phyloP scores from a whole-genome alignment of 1,140 invertebrate species.

The Acromyrmex heyeri region DNA sequence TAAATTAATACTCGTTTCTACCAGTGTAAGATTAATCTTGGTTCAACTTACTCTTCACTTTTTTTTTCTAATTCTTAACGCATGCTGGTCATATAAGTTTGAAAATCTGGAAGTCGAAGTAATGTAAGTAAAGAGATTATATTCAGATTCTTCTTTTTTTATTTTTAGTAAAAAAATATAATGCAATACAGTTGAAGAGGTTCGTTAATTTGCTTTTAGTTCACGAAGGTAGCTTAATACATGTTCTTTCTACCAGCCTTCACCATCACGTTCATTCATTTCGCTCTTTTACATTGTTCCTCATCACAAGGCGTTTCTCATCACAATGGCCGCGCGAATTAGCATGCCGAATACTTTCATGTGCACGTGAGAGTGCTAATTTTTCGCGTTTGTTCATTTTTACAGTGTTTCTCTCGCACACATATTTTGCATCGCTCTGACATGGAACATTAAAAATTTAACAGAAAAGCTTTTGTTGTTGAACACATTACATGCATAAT shows the following conservation, averaged over 20 bases:
- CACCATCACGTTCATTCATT: constrained; percentile 41
- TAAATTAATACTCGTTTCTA: too few relatives aligned
- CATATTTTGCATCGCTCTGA: constrained; percentile 2
- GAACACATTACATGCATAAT: neutral
- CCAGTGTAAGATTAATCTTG: too few relatives aligned
- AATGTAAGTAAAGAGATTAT: too few relatives aligned
- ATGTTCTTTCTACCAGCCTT: neutral
- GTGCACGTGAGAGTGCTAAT: constrained; percentile 11
- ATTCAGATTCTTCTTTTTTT: neutral
- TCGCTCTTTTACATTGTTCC: constrained; percentile 19
- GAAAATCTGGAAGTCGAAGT: too few relatives aligned
- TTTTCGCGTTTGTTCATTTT: constrained; percentile 42
- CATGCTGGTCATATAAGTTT: too few relatives aligned
- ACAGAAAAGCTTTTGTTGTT: neutral
- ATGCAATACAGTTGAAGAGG: neutral
- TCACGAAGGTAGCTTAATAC: constrained; percentile 10
- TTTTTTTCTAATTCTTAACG: too few relatives aligned
- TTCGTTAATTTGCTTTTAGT: neutral
- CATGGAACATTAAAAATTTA: neutral
- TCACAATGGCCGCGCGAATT: constrained; percentile 15
- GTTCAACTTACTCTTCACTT: too few relatives aligned
- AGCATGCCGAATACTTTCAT: constrained; percentile 34
- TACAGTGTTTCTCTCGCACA: constrained; percentile 16
- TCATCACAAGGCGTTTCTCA: neutral
- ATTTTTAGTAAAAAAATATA: constrained; percentile 11